Evolutionary conservation across 2,888 invertebrate species (phyloP), one percentile per base, ranked within the genome.

Genomic region (Dryomyza anilis): DNA sequence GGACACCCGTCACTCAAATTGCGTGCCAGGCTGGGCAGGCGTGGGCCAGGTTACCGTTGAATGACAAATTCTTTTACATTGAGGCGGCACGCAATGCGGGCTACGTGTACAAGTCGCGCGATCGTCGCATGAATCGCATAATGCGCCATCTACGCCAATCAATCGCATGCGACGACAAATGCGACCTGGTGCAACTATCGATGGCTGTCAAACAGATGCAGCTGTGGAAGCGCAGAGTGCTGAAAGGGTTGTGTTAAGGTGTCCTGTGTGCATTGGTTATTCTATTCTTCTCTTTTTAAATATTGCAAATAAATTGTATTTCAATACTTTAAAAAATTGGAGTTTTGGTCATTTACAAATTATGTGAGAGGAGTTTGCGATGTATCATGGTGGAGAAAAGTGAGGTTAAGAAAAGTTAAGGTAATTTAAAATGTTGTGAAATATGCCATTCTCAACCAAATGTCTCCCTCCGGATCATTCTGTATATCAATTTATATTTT

Each of bases 121-220:
- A 70, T 64, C 66, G 67, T 7, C 66, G 67, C n/a, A 16, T 67
- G 58, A 70, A 69, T 63, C 63, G 69, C n/a, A 57, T 69, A 12
- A 50, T 70, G 64, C 39, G 56, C 2, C 67, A 65, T 62, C 33
- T 70, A 23, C 70, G 68, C 39, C 60, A 62, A 5, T 50, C 67
- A 1, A 19, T 70, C n/a, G 55, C 27, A 2, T 30, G 45, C 12
- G 65, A 64, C 0, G 39, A 48, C 2, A 63, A 62, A 14, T 33
- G 64, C 12, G 58, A 69, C 48, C n/a, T 65, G 56, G 3, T 59
- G n/a, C 45, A 68, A 7, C 45, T 70, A n/a, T 56, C 67, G n/a
- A 3, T 48, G 19, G 67, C 67, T 19, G 66, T 70, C 10, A 69
- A 67, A 27, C 63, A 66, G 30, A 61, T 69, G 67, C 61, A 65